Percentiles rank a stretch among this genome's conserved stretches.
These are phyloP conservation scores for Gymnobelideus leadbeateri DNA, from an alignment of 2,113 vertebrate genomes.

Conservation along the genomic window DNA sequence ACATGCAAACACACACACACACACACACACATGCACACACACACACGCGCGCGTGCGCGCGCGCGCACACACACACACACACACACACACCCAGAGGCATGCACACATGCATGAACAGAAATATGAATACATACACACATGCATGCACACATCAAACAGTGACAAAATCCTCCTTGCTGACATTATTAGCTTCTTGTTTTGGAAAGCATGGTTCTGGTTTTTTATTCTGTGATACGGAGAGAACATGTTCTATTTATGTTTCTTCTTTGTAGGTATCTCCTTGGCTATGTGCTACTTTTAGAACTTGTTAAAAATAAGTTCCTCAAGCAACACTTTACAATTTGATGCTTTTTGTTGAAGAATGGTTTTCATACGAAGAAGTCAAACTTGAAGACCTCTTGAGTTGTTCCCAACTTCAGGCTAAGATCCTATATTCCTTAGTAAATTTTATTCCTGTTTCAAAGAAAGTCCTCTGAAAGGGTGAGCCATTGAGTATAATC, in stretches of 20 bases:
- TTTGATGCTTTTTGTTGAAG: not conserved
- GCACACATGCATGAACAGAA: not conserved
- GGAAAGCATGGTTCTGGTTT: not conserved
- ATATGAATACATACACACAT: too few species aligned
- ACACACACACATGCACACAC: not conserved
- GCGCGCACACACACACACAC: not conserved
- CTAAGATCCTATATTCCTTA: not conserved
- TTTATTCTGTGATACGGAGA: not conserved
- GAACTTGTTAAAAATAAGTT: not conserved
- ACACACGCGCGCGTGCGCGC: fast-evolving
- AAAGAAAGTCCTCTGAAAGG: not conserved
- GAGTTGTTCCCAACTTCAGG: not conserved
- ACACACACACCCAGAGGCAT: fast-evolving
- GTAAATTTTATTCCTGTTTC: not conserved
- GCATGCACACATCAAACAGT: not conserved
- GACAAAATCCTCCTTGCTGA: too few species aligned
- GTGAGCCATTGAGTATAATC: not conserved
- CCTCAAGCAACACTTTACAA: not conserved
- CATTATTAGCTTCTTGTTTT: not conserved
- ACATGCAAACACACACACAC: not conserved
- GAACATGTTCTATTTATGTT: not conserved
- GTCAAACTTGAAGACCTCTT: not conserved
- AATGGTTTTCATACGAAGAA: not conserved
- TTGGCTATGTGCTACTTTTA: not conserved
- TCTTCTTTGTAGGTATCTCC: not conserved